phyloP scores from a whole-genome alignment of 2,888 invertebrate genomes.

The Drosophila phalerata region DNA sequence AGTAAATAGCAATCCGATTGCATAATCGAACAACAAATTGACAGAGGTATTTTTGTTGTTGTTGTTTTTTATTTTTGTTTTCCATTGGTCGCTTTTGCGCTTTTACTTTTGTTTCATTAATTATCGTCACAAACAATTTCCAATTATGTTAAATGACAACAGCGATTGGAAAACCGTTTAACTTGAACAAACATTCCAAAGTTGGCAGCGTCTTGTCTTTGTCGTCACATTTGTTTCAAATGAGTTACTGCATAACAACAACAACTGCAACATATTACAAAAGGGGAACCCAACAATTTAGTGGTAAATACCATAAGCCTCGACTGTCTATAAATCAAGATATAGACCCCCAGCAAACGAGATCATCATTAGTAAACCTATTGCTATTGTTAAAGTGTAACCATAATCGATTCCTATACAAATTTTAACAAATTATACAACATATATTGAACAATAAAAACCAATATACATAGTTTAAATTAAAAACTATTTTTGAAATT shows the following conservation, averaged over 20 bases:
- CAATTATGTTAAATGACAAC: slow-evolving; percentile 61
- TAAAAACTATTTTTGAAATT: no score
- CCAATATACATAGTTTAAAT: no score
- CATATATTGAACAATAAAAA: no score
- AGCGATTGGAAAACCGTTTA: slow-evolving; percentile 58
- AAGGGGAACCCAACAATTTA: background rate
- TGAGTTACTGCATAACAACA: slow-evolving; percentile 17
- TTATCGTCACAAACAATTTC: slow-evolving; percentile 55
- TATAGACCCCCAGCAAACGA: background rate
- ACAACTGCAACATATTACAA: slow-evolving; percentile 6
- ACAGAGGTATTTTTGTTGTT: slow-evolving; percentile 27
- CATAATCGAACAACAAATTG: slow-evolving; percentile 35
- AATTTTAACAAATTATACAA: background rate
- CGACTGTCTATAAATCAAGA: slow-evolving; percentile 1
- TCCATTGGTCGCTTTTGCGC: slow-evolving; percentile 29
- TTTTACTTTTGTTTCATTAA: slow-evolving; percentile 76
- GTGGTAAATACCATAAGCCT: background rate
- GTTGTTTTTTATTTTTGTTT: no score
- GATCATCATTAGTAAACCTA: background rate
- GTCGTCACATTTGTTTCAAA: background rate
- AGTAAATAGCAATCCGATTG: slow-evolving; percentile 23
- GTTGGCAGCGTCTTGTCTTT: slow-evolving; percentile 15
- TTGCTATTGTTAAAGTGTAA: background rate
- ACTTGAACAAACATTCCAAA: slow-evolving; percentile 20
- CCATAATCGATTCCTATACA: background rate